These are phyloP conservation scores for Phymatocera aterrima DNA, from an alignment of 2,888 invertebrate species.

Conservation along the genomic window DNA sequence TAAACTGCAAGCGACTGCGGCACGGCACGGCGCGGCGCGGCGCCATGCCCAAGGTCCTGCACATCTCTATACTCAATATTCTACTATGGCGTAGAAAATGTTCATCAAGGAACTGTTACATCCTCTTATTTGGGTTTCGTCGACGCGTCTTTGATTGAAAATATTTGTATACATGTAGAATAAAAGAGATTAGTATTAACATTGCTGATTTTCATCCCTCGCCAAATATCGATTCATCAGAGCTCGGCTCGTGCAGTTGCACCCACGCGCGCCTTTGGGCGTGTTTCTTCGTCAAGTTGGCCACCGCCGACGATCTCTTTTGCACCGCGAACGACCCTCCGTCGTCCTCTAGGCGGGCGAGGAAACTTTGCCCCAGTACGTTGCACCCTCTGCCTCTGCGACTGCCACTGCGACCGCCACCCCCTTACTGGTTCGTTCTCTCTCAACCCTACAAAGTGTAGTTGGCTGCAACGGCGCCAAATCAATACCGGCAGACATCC, in stretches of 20 bases:
- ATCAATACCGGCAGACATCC: slow-evolving; percentile 78
- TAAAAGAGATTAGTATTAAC: too few relatives aligned
- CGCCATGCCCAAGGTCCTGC: slow-evolving; percentile 25
- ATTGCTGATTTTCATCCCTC: too few relatives aligned
- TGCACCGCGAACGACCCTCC: background rate
- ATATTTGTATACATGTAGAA: too few relatives aligned
- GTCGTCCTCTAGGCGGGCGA: slow-evolving; percentile 22
- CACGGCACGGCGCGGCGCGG: slow-evolving; percentile 51
- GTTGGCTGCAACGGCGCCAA: slow-evolving; percentile 67
- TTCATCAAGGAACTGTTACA: too few relatives aligned
- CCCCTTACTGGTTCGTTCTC: slow-evolving; percentile 57
- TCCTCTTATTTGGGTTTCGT: too few relatives aligned
- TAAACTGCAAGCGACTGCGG: slow-evolving; percentile 47
- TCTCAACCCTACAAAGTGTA: slow-evolving; percentile 42
- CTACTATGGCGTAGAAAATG: too few relatives aligned
- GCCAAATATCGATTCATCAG: too few relatives aligned
- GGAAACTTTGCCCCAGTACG: slow-evolving; percentile 71
- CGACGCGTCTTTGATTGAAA: too few relatives aligned
- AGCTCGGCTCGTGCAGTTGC: too few relatives aligned
- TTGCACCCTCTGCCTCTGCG: slow-evolving; percentile 69
- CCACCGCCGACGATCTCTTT: slow-evolving; percentile 41
- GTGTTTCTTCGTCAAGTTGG: slow-evolving; percentile 57
- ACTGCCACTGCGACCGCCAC: slow-evolving; percentile 51
- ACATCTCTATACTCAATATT: too few relatives aligned
- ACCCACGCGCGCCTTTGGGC: background rate